Percentiles rank a stretch among this genome's conserved stretches.
Evolutionary conservation across 64 coral and sea anemone genomes (phyloP).

Genomic region (Porites australiensis): DNA sequence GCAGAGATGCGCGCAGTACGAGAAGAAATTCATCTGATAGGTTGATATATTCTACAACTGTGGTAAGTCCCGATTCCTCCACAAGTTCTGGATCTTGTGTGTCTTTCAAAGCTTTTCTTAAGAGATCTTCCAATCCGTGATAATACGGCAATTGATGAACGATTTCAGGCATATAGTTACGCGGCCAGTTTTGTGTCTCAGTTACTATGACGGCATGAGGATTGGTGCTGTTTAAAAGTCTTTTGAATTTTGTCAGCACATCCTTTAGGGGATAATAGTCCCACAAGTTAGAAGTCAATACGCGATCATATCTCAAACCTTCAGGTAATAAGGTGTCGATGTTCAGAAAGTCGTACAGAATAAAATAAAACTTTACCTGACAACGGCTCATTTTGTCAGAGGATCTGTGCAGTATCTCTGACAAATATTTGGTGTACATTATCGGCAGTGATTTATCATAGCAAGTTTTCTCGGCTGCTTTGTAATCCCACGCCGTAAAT

Average conservation of each 20-base stretch:
- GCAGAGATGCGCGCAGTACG: neutral
- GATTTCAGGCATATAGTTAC: conserved; percentile 12
- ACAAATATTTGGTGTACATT: conserved; percentile 49
- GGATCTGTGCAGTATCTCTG: neutral
- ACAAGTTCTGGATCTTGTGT: neutral
- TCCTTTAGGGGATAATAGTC: conserved; percentile 13
- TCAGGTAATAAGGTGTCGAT: conserved; percentile 2
- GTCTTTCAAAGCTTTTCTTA: conserved; percentile 16
- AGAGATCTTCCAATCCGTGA: neutral
- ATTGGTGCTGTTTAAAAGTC: conserved; percentile 27
- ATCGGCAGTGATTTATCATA: neutral
- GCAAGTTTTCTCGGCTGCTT: neutral
- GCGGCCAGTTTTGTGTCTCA: conserved; percentile 20
- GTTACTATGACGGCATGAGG: conserved; percentile 24
- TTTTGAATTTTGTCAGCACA: conserved; percentile 1
- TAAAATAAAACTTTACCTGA: neutral
- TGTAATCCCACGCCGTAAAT: conserved; percentile 59
- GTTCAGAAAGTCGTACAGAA: conserved; percentile 25
- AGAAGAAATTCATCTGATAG: neutral
- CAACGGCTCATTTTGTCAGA: neutral
- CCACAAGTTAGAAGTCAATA: conserved; percentile 56
- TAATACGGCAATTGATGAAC: neutral
- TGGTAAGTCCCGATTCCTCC: neutral
- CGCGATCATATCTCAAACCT: conserved; percentile 32
- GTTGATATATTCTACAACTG: conserved; percentile 10